Conservation (phyloP, 2,113 vertebrate species). For the Lontra canadensis region DNA sequence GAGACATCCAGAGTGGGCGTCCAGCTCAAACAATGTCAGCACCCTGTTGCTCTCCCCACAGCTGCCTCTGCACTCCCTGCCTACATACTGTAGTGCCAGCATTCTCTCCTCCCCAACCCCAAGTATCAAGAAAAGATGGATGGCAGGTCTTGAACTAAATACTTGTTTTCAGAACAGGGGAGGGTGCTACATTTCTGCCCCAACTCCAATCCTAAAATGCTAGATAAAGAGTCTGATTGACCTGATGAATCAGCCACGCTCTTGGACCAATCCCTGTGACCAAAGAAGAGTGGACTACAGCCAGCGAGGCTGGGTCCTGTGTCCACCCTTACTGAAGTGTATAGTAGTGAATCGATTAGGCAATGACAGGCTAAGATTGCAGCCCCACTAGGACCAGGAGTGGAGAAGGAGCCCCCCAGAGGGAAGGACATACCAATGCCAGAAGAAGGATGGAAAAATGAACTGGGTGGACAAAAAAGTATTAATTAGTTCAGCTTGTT, state of each 20-base stretch:
- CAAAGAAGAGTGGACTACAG: neutral
- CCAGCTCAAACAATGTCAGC: fast-evolving
- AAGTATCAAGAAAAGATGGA: neutral
- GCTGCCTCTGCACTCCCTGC: neutral
- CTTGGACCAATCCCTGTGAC: neutral
- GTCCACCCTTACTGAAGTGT: neutral
- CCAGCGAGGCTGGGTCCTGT: neutral
- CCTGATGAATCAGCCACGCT: fast-evolving
- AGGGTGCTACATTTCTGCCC: neutral
- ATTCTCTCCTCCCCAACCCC: neutral
- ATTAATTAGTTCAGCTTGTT: neutral
- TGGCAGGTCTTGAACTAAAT: neutral
- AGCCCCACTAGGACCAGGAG: neutral
- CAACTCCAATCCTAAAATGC: neutral
- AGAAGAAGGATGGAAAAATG: neutral
- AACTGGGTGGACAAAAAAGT: neutral
- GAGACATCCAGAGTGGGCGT: too few relatives aligned
- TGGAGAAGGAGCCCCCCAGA: neutral
- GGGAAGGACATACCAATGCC: neutral
- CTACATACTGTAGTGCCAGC: neutral
- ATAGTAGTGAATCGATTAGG: too few relatives aligned
- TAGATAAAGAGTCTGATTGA: neutral
- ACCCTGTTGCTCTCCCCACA: neutral
- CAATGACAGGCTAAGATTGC: fast-evolving
- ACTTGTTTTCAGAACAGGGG: neutral